Evolutionary conservation across 2,113 vertebrate genomes (phyloP).

Genomic region (Antidorcas marsupialis): DNA sequence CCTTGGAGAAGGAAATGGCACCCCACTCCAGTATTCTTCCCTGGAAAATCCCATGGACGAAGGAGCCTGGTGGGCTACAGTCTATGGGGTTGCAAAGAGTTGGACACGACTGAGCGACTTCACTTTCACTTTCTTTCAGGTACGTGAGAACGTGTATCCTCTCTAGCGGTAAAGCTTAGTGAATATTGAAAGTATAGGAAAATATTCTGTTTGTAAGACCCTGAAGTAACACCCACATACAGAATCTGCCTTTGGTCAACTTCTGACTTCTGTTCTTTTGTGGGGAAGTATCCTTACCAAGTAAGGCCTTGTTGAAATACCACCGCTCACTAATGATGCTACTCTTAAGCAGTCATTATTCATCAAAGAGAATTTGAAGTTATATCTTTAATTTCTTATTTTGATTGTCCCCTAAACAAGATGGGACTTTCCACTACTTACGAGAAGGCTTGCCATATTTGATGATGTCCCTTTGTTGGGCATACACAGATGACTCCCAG

Average conservation of each 20-base stretch:
- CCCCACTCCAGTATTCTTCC: too few relatives aligned
- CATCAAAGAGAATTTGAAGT: not conserved
- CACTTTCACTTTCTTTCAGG: too few relatives aligned
- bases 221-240: not conserved
- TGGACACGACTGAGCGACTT: too few relatives aligned
- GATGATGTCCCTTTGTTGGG: not conserved
- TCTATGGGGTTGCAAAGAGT: too few relatives aligned
- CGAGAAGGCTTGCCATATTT: not conserved
- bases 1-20: too few relatives aligned
- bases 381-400: not conserved
- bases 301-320: not conserved
- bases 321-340: not conserved
- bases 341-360: not conserved
- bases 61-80: too few relatives aligned
- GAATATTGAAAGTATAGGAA: too few relatives aligned
- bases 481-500: not conserved
- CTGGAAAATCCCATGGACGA: too few relatives aligned
- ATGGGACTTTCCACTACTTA: not conserved
- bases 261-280: not conserved
- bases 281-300: not conserved
- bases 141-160: not conserved
- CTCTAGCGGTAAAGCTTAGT: not conserved
- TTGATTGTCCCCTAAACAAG: not conserved
- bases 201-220: not conserved
- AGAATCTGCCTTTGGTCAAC: not conserved